Percentiles rank a stretch among this genome's conserved stretches.
These are phyloP conservation scores for Falco berigora DNA, from an alignment of 2,797 vertebrate species.

Conservation along the genomic window DNA sequence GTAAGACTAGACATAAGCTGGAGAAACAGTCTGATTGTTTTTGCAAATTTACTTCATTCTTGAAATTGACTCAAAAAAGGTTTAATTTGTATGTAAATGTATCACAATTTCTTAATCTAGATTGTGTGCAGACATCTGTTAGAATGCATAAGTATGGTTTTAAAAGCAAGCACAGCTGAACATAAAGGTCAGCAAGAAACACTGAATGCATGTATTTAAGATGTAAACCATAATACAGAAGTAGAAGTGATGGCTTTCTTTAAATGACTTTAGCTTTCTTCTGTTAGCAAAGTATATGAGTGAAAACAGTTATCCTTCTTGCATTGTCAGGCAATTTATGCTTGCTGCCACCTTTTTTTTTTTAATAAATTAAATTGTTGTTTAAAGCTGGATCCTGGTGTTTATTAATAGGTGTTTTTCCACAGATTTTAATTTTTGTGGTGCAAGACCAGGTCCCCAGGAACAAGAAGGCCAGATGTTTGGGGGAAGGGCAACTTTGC, in stretches of 20 bases:
- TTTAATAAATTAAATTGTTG: not conserved
- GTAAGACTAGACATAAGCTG: not conserved
- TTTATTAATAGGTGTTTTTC: not conserved
- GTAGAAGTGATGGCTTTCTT: not conserved
- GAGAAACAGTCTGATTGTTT: not conserved
- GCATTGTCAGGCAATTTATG: not conserved
- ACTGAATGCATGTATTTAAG: not conserved
- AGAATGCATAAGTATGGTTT: not conserved
- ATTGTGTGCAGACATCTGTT: not conserved
- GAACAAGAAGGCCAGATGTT: not conserved
- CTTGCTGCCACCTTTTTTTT: not conserved
- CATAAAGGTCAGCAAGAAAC: not conserved
- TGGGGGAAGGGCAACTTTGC: not conserved
- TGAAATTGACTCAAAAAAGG: not conserved
- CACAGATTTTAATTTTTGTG: not conserved
- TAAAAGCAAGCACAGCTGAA: not conserved
- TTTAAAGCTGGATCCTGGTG: not conserved
- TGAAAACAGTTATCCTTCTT: not conserved
- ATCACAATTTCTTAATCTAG: not conserved
- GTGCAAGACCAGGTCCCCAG: not conserved
- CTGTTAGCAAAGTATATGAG: not conserved
- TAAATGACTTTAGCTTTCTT: not conserved
- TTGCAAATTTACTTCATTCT: not conserved
- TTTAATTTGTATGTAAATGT: not conserved
- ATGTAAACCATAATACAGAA: not conserved